These are phyloP conservation scores for Muraenolepis orangiensis DNA, from an alignment of 2,797 vertebrate species.

Conservation along the genomic window DNA sequence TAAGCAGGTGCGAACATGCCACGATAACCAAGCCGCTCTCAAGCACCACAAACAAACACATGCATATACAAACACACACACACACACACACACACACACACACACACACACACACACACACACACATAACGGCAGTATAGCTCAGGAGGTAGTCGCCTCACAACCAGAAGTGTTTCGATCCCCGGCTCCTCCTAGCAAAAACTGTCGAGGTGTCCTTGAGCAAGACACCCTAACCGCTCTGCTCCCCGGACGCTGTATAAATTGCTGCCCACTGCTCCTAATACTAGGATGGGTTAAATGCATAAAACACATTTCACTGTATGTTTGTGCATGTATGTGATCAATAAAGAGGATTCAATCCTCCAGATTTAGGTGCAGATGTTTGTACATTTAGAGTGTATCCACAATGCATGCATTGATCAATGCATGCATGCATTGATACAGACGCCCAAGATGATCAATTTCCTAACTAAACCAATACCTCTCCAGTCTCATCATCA, in stretches of 20 bases:
- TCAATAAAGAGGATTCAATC: no score
- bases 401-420: background rate
- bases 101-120: background rate
- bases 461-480: background rate
- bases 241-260: no score
- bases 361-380: no score
- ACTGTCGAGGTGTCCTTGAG: no score
- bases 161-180: no score
- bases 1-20: conserved; percentile 3
- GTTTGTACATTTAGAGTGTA: background rate
- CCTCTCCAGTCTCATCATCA: background rate
- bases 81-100: background rate
- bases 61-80: background rate
- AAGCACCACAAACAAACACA: background rate
- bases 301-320: no score
- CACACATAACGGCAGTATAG: no score
- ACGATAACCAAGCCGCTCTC: background rate
- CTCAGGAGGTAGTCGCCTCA: no score
- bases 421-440: background rate
- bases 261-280: no score
- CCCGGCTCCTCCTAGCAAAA: no score
- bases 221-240: no score
- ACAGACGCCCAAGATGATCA: background rate
- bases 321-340: no score
- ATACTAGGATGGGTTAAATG: background rate